Evolutionary conservation across 2,113 vertebrate species (phyloP).

Genomic region (Malurus alboscapulatus): DNA sequence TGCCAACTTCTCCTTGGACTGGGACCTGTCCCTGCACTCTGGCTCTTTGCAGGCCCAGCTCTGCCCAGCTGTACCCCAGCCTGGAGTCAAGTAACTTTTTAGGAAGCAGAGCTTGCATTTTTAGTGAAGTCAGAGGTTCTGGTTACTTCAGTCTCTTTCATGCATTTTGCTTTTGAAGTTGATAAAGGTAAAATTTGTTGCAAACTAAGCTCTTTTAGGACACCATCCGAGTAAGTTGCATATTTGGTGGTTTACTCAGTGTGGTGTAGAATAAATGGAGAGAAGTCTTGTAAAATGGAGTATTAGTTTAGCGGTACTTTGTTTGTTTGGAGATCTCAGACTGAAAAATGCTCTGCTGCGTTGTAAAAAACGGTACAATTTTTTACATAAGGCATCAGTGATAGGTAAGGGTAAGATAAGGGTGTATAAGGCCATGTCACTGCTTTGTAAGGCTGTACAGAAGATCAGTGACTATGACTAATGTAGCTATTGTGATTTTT

Average conservation of each 20-base stretch:
- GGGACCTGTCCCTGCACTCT: background rate
- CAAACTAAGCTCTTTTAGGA: background rate
- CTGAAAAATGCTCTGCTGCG: background rate
- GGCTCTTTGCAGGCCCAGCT: background rate
- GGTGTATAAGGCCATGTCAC: background rate
- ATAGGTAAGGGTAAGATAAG: background rate
- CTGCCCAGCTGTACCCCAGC: background rate
- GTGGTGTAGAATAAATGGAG: background rate
- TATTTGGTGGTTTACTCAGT: background rate
- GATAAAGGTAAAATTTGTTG: background rate
- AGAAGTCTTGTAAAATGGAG: background rate
- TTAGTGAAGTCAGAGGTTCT: background rate
- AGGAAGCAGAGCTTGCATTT: background rate
- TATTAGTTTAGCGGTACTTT: background rate
- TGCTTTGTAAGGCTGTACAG: background rate
- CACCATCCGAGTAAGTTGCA: background rate
- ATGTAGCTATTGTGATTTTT: background rate
- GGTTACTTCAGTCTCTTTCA: background rate
- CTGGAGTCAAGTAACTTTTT: background rate
- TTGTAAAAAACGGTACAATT: background rate
- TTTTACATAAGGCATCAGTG: background rate
- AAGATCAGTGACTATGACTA: background rate
- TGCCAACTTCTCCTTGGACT: background rate
- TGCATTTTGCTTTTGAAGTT: background rate
- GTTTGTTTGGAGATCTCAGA: background rate